Conservation (phyloP, 92 coral and sea anemone genomes). For the Bergia sp. region DNA sequence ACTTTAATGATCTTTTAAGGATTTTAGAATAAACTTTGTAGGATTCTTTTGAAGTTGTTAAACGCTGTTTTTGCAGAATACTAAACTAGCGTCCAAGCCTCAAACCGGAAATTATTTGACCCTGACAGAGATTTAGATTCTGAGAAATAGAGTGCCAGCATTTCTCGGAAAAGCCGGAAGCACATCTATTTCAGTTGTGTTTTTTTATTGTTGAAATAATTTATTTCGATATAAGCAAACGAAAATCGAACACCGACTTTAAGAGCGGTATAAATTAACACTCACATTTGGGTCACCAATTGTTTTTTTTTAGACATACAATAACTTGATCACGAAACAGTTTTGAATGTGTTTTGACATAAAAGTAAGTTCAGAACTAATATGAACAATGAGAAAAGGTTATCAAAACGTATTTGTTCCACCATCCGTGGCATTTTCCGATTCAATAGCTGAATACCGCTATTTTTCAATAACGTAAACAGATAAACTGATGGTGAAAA, state of each 20-base stretch:
- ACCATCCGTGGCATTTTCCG: no score
- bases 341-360: background rate
- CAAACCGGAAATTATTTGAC: slow-evolving; percentile 22
- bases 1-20: background rate
- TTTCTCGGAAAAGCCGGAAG: slow-evolving; percentile 46
- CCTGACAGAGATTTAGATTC: slow-evolving; percentile 35
- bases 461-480: no score
- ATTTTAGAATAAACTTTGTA: background rate
- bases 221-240: background rate
- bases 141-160: background rate
- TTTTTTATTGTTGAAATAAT: background rate
- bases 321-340: background rate
- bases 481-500: no score
- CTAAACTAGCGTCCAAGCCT: background rate
- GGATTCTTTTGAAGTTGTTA: background rate
- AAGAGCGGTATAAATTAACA: background rate
- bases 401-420: no score
- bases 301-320: background rate
- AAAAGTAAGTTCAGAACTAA: background rate
- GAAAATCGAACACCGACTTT: background rate
- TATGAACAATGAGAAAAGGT: no score
- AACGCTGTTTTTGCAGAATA: background rate
- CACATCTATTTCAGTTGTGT: background rate
- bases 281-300: background rate
- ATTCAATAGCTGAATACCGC: no score